Evolutionary conservation across 2,113 vertebrate genomes (phyloP), one percentile per base, ranked within the genome.

Genomic region (Crotalus viridis): DNA sequence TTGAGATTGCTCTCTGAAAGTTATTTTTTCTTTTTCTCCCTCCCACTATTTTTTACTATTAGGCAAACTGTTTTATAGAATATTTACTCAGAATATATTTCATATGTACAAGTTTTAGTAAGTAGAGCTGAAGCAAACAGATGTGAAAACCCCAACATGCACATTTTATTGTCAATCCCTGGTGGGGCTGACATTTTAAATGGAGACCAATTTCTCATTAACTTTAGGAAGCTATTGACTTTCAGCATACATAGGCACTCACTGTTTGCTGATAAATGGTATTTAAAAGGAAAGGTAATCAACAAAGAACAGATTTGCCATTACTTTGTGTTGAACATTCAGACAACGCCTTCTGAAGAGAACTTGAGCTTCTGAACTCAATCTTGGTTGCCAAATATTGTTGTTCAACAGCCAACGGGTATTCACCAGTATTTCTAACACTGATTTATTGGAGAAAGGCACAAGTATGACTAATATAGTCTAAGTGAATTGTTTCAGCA

Each of bases 71-170:
- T 85, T 92, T 94, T 48, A 48, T 64, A 48, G 69, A 52, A 86
- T 91, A 91, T 91, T 93, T 90, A 94, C 64, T 54, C 61, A 94
- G 89, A 90, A 28, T 19, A 85, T 85, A 91, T 92, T 88, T 88
- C 55, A 55, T 43, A 55, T 92, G 85, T 91, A 90, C 43, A 88
- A 88, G 24, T 17, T 33, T 59, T 39, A 52, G 69, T 93, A 85
- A 86, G 56, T 57, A 87, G 55, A 92, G 28, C 54, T 61, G 88
- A 88, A 92, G 61, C 89, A 94, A 92, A 52, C 89, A 92, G 43
- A 94, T 90, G 89, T 90, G 89, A 43, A 90, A 92, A 74, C 85
- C 85, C 52, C 22, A 88, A 90, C 56, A 48, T 43, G 46, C 5
- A 39, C 28, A 88, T 46, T 10, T 92, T 33, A 87, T 56, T 54